Percentiles rank a stretch among this genome's conserved stretches.
Evolutionary conservation across 1,140 invertebrate genomes (phyloP).

Genomic region (Trichomalopsis sarcophagae): DNA sequence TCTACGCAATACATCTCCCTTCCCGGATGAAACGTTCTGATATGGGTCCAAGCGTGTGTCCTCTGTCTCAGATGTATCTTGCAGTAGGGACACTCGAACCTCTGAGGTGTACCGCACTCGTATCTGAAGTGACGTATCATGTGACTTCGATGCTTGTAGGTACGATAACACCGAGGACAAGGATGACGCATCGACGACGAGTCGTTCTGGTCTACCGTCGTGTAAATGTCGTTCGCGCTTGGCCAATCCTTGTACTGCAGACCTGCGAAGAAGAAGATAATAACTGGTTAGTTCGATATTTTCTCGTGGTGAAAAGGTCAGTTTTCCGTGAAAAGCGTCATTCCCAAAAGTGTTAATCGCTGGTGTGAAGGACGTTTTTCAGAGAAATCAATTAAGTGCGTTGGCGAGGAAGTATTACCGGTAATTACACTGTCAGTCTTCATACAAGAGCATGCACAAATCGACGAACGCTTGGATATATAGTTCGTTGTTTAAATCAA

Average conservation of each 20-base stretch:
- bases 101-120: constrained; percentile 76
- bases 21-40: constrained; percentile 65
- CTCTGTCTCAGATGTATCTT: constrained; percentile 70
- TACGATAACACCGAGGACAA: constrained; percentile 74
- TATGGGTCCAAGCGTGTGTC: constrained; percentile 70
- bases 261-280: constrained; percentile 42
- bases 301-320: neutral
- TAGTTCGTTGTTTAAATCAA: neutral
- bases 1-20: constrained; percentile 68
- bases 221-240: neutral
- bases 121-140: constrained; percentile 76
- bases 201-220: neutral
- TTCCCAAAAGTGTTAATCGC: neutral
- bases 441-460: neutral
- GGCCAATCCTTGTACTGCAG: constrained; percentile 15
- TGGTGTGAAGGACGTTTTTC: neutral
- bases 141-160: constrained; percentile 77
- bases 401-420: neutral
- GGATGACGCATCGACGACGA: constrained; percentile 62
- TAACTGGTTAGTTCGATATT: neutral
- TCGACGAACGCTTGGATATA: neutral
- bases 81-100: constrained; percentile 77
- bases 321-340: neutral
- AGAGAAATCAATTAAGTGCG: neutral
- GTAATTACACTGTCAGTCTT: neutral